Evolutionary conservation across 1,140 invertebrate species (phyloP), one percentile per base, ranked within the genome.

Genomic region (Rhagoletis zephyria): DNA sequence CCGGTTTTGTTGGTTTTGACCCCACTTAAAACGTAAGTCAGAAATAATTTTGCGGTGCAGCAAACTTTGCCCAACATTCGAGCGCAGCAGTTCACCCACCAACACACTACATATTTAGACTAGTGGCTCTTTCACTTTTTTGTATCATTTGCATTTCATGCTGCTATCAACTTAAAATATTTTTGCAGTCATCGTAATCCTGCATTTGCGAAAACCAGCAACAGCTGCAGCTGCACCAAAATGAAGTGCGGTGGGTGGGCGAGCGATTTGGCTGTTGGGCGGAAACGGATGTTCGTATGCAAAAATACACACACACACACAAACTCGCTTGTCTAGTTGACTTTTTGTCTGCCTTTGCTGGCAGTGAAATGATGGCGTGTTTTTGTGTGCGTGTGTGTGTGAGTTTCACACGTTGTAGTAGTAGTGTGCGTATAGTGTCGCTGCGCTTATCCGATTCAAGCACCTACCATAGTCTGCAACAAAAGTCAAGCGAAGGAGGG

Each of bases 81-180:
- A n/a, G 70, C 4, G 3, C 16, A 14, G 9, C 0, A 14, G 9
- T n/a, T 14, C 4, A 0, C 16, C 4, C 51, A 48, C 42, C 10
- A 30, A 16, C 67, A 74, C 3, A 74, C 51, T 2, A 74, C 14
- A 48, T 6, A n/a, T n/a, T n/a, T n/a, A 30, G 30, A 30, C 30
- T 30, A 30, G 30, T 30, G 30, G 30, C 65, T 40, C 9, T 12
- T 1, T 40, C 9, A 42, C 74, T 51, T 81, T 3, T 81, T 81
- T 81, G 74, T 81, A 81, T 81, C 74, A 81, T 81, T 81, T 81
- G 74, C 74, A 81, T 81, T 81, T 81, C 48, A 56, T 9, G n/a
- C 74, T 51, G 74, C 74, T 81, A 81, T 81, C 74, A 81, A 81
- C n/a, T 81, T 81, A 56, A 81, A 56, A 81, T 81, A 81, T 56